Evolutionary conservation across 2,888 invertebrate genomes (phyloP).

Genomic region (Microplitis deprimator): DNA sequence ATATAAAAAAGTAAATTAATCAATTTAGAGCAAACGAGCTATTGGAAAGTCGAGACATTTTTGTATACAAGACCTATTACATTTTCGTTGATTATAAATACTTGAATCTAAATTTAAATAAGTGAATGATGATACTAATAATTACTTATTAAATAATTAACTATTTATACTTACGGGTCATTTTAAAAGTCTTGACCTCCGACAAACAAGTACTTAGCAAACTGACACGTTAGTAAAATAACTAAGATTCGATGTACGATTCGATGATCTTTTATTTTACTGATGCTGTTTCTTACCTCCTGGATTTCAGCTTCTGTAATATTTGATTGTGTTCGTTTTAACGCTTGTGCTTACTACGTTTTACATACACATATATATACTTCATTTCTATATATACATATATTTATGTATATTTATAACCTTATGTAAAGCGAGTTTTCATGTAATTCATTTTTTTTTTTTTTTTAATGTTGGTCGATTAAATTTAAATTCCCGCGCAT

Average conservation of each 20-base stretch:
- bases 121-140: conserved; percentile 1
- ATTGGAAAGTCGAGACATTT: background rate
- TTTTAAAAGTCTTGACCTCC: conserved; percentile 67
- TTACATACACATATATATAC: background rate
- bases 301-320: background rate
- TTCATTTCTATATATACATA: background rate
- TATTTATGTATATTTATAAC: conserved; percentile 4
- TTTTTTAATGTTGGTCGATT: background rate
- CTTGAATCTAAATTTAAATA: background rate
- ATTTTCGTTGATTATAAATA: background rate
- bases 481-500: background rate
- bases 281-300: background rate
- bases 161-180: conserved; percentile 65
- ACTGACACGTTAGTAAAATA: conserved; percentile 47
- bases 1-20: background rate
- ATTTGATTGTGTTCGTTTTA: conserved; percentile 15
- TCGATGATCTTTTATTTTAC: background rate
- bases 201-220: conserved; percentile 65
- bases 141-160: conserved; percentile 4
- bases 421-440: conserved; percentile 1
- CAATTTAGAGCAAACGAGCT: background rate
- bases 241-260: background rate
- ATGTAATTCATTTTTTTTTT: background rate
- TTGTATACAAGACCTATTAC: background rate
- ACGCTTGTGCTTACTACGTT: conserved; percentile 1